Evolutionary conservation across 2,888 invertebrate species (phyloP), one percentile per base, ranked within the genome.

Genomic region (Noctua fimbriata): DNA sequence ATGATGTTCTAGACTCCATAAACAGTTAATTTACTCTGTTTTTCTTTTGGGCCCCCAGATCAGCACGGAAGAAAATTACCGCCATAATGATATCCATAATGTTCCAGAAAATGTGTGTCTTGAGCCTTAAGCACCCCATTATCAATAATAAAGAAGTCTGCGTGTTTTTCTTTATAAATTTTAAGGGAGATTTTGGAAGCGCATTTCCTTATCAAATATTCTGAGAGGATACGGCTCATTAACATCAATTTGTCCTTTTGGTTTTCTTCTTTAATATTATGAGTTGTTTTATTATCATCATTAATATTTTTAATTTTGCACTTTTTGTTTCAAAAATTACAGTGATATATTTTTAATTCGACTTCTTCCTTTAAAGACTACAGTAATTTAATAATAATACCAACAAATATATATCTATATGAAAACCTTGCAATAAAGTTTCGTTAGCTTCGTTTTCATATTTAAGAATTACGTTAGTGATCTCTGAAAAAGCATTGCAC

Each of bases 401-500:
- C 21, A 24, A 7, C n/a, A 65, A 58, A 14, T 69, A 18, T n/a
- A 21, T 24, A 79, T 77, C 0, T 36, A 18, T 24, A 9, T 32
- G 28, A 16, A 60, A 67, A 58, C 16, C 2, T 73, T 47, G 44
- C 47, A 28, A 69, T 66, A 69, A 71, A 80, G 2, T 73, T 14
- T 18, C 36, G 21, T 69, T 73, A 73, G 76, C 55, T 47, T 75
- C 44, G 73, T 69, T 83, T 73, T 73, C 75, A 77, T 84, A 84
- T 86, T 83, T 78, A 66, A 58, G 73, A 83, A 85, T 83, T 80
- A 67, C 72, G 81, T 86, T 87, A 84, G 82, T 82, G 78, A 84
- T 87, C 78, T 89, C 80, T 81, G 79, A 87, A 86, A 90, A 90
- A 87, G 85, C 81, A 88, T 86, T 73, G 83, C 85, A 88, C 70